These are phyloP conservation scores for Anas georgica DNA, from an alignment of 2,797 vertebrate genomes.

Conservation along the genomic window DNA sequence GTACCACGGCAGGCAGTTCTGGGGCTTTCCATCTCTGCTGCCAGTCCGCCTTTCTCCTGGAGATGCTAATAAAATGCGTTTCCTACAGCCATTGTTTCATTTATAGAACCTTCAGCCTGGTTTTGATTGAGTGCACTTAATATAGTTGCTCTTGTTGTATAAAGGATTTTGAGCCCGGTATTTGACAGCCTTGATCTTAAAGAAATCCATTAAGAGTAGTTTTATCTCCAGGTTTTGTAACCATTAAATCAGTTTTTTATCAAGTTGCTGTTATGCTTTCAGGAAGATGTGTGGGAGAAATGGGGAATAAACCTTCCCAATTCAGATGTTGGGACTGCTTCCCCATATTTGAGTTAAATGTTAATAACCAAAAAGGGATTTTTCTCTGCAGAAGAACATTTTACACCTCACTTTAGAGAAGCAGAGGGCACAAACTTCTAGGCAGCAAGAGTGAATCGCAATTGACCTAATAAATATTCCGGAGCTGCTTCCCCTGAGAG, in stretches of 20 bases:
- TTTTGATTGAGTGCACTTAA: slow-evolving; percentile 42
- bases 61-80: background rate
- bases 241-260: background rate
- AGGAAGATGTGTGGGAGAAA: background rate
- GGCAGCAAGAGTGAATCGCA: background rate
- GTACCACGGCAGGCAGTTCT: background rate
- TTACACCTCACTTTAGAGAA: background rate
- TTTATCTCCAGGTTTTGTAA: background rate
- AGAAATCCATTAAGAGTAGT: slow-evolving; percentile 43
- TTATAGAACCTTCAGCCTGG: background rate
- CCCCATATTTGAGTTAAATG: background rate
- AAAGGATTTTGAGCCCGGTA: slow-evolving; percentile 21
- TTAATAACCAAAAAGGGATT: background rate
- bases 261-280: background rate
- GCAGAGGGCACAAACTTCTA: background rate
- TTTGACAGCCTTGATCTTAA: slow-evolving; percentile 46
- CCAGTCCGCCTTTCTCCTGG: background rate
- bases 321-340: background rate
- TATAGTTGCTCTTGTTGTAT: background rate
- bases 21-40: background rate
- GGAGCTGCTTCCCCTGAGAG: too few species aligned
- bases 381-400: background rate
- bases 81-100: slow-evolving; percentile 3
- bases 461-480: background rate
- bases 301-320: background rate